Percentiles rank a stretch among this genome's conserved stretches.
These are phyloP conservation scores for Maniola hyperantus DNA, from an alignment of 2,888 invertebrate genomes.

Conservation along the genomic window DNA sequence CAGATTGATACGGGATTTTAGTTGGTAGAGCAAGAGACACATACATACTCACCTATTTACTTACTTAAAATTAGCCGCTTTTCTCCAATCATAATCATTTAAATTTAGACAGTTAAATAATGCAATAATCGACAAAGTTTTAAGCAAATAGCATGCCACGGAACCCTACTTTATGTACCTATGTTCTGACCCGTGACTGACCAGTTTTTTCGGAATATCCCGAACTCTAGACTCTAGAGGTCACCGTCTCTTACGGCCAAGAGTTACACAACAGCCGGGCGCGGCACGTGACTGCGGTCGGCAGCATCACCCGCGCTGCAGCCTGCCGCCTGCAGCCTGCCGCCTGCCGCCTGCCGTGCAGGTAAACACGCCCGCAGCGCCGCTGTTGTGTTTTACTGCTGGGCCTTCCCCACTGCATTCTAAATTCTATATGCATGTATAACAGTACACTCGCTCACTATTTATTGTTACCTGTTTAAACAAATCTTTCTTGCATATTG, in stretches of 20 bases:
- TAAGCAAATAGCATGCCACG: too few relatives aligned
- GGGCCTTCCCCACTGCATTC: constrained; percentile 35
- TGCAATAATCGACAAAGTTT: too few relatives aligned
- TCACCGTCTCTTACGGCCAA: background rate
- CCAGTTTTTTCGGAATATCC: background rate
- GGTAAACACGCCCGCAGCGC: constrained; percentile 22
- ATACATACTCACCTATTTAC: too few relatives aligned
- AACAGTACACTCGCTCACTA: constrained; percentile 21
- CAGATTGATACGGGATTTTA: too few relatives aligned
- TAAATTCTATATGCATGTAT: constrained; percentile 10
- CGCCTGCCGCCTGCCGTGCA: too few relatives aligned
- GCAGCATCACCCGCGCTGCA: background rate
- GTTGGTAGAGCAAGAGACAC: too few relatives aligned
- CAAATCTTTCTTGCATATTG: background rate
- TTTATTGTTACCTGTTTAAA: too few relatives aligned
- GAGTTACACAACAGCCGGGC: background rate
- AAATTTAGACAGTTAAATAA: too few relatives aligned
- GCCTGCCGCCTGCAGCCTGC: too few relatives aligned
- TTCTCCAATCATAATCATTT: too few relatives aligned
- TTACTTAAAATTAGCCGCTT: too few relatives aligned
- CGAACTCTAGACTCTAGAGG: background rate
- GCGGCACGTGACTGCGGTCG: background rate
- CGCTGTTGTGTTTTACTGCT: constrained; percentile 21
- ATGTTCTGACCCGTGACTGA: background rate
- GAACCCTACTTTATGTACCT: too few relatives aligned